Evolutionary conservation across 1,140 invertebrate species (phyloP).

Genomic region (Mactra quadrangularis): DNA sequence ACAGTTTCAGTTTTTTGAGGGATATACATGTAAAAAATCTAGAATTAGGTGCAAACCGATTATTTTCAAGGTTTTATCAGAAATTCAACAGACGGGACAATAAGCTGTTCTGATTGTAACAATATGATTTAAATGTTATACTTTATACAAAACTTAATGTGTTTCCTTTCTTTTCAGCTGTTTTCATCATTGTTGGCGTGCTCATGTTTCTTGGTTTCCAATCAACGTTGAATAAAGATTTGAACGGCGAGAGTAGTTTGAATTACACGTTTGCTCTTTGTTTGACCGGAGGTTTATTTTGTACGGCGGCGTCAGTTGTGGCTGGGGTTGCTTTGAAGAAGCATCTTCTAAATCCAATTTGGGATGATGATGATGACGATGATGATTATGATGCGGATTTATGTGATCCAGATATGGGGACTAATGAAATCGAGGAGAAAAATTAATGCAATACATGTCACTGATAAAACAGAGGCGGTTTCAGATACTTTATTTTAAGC

Average conservation of each 20-base stretch:
- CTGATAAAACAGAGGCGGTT: no score
- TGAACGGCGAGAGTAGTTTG: slow-evolving; percentile 10
- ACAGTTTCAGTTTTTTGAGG: no score
- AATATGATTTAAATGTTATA: no score
- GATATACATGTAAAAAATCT: no score
- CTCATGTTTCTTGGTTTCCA: slow-evolving; percentile 53
- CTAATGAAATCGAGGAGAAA: no score
- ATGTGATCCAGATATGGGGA: background rate
- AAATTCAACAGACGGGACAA: no score
- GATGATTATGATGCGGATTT: background rate
- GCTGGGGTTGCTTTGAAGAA: slow-evolving; percentile 33
- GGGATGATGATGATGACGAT: slow-evolving; percentile 43
- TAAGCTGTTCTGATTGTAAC: no score
- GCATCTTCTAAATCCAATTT: slow-evolving; percentile 28
- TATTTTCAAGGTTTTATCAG: no score
- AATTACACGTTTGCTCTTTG: slow-evolving; percentile 24
- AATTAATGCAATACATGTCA: no score
- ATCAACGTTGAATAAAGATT: background rate
- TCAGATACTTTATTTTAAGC: no score
- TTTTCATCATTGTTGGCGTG: slow-evolving; percentile 39
- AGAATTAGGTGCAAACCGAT: no score
- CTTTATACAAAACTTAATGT: no score
- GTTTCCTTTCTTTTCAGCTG: slow-evolving; percentile 35
- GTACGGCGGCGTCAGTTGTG: slow-evolving; percentile 34
- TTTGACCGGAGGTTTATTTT: slow-evolving; percentile 8